Percentiles rank a stretch among this genome's conserved stretches.
Evolutionary conservation across 2,797 vertebrate genomes (phyloP).

Genomic region (Monodelphis domestica): DNA sequence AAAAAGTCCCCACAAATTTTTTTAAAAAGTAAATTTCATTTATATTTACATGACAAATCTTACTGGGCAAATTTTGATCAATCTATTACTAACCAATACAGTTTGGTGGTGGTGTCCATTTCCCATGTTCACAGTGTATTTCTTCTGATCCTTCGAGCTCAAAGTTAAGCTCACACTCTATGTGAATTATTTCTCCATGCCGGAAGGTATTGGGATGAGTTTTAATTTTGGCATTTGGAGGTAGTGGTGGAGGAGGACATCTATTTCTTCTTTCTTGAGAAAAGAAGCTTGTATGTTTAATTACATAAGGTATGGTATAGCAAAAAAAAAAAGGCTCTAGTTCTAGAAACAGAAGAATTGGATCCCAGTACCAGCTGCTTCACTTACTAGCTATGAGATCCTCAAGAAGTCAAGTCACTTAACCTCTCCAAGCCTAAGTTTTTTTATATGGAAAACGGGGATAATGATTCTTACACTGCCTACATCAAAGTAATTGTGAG

Average conservation of each 20-base stretch:
- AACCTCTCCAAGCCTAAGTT: neutral
- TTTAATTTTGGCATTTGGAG: conserved; percentile 62
- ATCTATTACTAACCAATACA: conserved; percentile 81
- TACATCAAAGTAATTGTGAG: neutral
- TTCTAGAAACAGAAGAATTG: neutral
- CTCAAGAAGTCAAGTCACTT: neutral
- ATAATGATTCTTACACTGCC: neutral
- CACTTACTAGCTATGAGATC: neutral
- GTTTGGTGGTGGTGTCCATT: conserved; percentile 84
- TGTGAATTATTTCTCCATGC: conserved; percentile 74
- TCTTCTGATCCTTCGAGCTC: conserved; percentile 75
- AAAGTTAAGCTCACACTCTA: conserved; percentile 80
- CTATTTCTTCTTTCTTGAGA: conserved; percentile 82
- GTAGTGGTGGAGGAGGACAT: conserved; percentile 84
- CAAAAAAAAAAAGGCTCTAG: neutral
- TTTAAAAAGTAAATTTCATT: conserved; percentile 11
- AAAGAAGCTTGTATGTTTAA: neutral
- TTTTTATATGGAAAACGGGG: neutral
- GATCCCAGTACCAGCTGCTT: neutral
- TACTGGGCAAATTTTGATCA: neutral
- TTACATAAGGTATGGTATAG: neutral
- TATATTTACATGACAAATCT: neutral
- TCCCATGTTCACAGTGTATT: conserved; percentile 85
- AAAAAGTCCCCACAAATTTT: neutral
- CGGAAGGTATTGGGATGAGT: conserved; percentile 57